Conservation (phyloP, 2,888 invertebrate species). For the Troides helena region DNA sequence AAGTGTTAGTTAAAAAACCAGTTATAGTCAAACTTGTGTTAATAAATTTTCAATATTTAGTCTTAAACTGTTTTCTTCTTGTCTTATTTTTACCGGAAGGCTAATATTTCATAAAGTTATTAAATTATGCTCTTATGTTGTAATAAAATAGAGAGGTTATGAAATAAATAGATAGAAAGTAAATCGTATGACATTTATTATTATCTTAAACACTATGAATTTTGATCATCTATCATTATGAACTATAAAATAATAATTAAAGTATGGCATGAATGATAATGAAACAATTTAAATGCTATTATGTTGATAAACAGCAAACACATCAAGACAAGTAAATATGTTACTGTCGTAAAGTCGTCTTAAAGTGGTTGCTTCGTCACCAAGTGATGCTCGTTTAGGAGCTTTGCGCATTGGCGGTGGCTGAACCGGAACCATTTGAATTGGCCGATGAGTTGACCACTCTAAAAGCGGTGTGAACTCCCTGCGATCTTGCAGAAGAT, state of each 20-base stretch:
- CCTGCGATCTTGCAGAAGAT: slow-evolving; percentile 53
- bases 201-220: background rate
- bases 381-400: slow-evolving; percentile 36
- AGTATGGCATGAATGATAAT: background rate
- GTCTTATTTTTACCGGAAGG: too few relatives aligned
- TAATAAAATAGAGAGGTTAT: background rate
- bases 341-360: slow-evolving; percentile 58
- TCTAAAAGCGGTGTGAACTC: slow-evolving; percentile 51
- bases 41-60: too few relatives aligned
- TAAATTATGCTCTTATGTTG: too few relatives aligned
- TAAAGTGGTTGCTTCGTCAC: slow-evolving; percentile 59
- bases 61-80: too few relatives aligned
- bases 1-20: too few relatives aligned
- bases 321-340: slow-evolving; percentile 69
- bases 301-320: slow-evolving; percentile 52
- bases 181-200: background rate
- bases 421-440: slow-evolving; percentile 52
- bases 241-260: background rate
- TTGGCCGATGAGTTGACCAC: slow-evolving; percentile 57
- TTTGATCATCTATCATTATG: background rate
- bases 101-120: too few relatives aligned
- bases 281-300: slow-evolving; percentile 8
- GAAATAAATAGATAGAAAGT: background rate
- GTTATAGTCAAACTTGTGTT: too few relatives aligned
- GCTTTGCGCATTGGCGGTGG: slow-evolving; percentile 58